phyloP scores from a whole-genome alignment of 2,888 invertebrate genomes.

The Meghimatium bilineatum region DNA sequence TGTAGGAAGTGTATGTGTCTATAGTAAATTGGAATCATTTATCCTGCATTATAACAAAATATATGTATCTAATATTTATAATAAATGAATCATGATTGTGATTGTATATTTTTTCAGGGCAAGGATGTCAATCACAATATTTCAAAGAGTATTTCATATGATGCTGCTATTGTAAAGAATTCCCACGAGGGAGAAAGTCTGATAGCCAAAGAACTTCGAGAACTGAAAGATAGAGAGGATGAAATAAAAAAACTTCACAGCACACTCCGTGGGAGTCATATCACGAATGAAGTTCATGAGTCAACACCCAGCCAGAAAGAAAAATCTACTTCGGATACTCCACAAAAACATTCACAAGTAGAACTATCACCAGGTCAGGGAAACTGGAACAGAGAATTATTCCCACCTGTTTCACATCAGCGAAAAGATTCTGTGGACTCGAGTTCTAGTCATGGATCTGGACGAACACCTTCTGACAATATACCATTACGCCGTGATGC shows the following conservation, averaged over 20 bases:
- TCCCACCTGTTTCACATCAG: constrained; percentile 55
- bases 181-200: constrained; percentile 73
- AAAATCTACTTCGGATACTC: neutral
- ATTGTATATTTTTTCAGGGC: neutral
- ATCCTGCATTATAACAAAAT: too few species aligned
- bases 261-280: neutral
- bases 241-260: constrained; percentile 74
- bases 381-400: constrained; percentile 62
- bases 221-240: constrained; percentile 79
- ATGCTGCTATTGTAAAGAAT: constrained; percentile 63
- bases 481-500: constrained; percentile 45
- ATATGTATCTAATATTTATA: neutral
- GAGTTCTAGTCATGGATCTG: constrained; percentile 60
- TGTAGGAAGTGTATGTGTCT: too few species aligned
- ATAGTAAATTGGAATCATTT: too few species aligned
- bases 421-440: constrained; percentile 60
- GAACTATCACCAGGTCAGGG: constrained; percentile 38
- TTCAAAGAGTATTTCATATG: constrained; percentile 59
- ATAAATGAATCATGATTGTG: neutral
- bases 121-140: constrained; percentile 50
- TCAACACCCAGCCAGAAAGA: constrained; percentile 17
- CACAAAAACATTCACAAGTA: neutral
- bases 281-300: constrained; percentile 10
- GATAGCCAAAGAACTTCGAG: constrained; percentile 79
- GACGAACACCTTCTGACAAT: constrained; percentile 47